Base-by-base conservation (phyloP, 2,113 vertebrate genomes). In the Phylloscopus trochilus region DNA sequence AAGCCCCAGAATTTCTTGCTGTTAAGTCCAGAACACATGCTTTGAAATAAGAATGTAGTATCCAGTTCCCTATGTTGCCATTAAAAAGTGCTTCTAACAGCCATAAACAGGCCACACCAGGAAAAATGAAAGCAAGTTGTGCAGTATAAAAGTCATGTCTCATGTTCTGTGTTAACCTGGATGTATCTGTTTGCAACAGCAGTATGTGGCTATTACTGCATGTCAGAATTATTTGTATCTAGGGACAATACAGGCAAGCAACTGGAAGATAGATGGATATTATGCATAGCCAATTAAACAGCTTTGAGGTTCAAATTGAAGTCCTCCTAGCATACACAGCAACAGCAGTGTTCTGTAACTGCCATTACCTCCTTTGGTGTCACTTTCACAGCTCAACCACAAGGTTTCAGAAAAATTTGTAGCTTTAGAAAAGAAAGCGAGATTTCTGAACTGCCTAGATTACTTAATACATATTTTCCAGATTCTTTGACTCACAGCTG, bases 221-320 rank as follows among this genome's bases (percentile, higher is more conserved):
- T 43, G 28, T 83, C 83, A 88, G 70, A 75, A 67, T 90, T 94
- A 70, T 93, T 81, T 89, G 80, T 78, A 68, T 56, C 89, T 70
- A 75, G 60, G 73, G 30, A 59, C 22, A 60, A 22, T 64, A 82
- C 16, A 63, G 62, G 66, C 0, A 0, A 94, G n/a, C 28, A 63
- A 55, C 24, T 62, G 68, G 55, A 39, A 39, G 55, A 77, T 26
- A 58, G 72, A 59, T 83, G 13, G 59, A 35, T 70, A 55, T 90
- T 95, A 83, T 70, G 37, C 55, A 53, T 59, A 67, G 75, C 59
- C 80, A 90, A 44, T 87, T 86, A 81, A 49, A 46, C 72, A 86
- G 56, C 64, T 92, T 87, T 7, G 22, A 37, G 31, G 52, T 59
- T 56, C 37, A 79, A 74, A 60, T 3, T 87, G 28, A 66, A 86